phyloP scores from a whole-genome alignment of 2,113 vertebrate species.

The Diphyllodes magnificus region DNA sequence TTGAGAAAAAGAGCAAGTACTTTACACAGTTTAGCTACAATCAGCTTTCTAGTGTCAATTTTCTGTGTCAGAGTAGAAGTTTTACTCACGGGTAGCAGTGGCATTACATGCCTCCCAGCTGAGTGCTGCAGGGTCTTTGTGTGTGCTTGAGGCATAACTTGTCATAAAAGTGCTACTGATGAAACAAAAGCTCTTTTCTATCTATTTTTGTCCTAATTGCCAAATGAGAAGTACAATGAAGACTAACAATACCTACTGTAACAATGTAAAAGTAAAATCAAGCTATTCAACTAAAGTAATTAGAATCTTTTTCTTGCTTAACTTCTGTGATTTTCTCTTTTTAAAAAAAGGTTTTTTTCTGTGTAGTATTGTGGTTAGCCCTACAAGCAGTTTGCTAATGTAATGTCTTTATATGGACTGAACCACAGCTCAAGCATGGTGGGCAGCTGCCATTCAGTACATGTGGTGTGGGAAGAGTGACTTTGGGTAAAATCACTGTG shows the following conservation, averaged over 20 bases:
- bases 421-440: neutral
- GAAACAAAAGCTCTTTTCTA: neutral
- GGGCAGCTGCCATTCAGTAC: neutral
- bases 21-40: neutral
- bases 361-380: neutral
- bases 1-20: neutral
- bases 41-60: neutral
- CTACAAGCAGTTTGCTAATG: neutral
- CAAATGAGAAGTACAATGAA: neutral
- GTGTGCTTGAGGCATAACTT: neutral
- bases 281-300: neutral
- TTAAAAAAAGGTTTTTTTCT: neutral
- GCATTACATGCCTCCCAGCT: neutral
- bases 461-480: neutral
- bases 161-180: neutral
- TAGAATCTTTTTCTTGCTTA: neutral
- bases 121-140: neutral
- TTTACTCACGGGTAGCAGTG: neutral
- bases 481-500: neutral
- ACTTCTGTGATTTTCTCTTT: neutral
- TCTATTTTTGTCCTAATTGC: neutral
- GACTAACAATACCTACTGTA: neutral
- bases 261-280: neutral
- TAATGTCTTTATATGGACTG: neutral
- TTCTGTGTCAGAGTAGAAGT: neutral